A percentile compares a stretch with the other conserved stretches of the same genome.
Conservation (phyloP, 2,113 vertebrate species). For the Urocynchramus pylzowi region DNA sequence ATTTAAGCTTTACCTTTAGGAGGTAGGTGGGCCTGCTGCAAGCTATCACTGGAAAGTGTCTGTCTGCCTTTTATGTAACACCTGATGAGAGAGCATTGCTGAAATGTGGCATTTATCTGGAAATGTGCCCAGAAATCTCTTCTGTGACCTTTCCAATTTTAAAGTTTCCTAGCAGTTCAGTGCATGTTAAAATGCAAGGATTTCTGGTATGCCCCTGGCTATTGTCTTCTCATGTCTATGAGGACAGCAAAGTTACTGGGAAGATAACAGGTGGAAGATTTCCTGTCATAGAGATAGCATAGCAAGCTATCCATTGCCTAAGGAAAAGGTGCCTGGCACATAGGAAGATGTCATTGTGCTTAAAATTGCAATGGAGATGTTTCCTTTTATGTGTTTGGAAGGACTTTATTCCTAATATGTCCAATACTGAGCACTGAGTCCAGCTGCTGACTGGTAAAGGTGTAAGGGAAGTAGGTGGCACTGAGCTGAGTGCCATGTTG, state of each 20-base stretch:
- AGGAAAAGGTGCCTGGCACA: background rate
- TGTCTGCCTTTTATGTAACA: background rate
- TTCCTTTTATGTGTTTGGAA: background rate
- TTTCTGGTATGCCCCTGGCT: background rate
- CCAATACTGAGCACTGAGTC: background rate
- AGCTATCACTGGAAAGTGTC: background rate
- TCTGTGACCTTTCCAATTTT: background rate
- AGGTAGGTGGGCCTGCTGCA: background rate
- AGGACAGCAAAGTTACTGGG: background rate
- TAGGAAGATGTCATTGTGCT: background rate
- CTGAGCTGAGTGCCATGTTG: background rate
- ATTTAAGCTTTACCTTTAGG: background rate
- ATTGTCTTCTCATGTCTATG: background rate
- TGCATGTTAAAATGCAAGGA: background rate
- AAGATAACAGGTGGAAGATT: background rate
- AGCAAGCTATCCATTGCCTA: background rate
- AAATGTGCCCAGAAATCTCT: background rate
- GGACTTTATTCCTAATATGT: background rate
- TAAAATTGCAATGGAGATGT: background rate
- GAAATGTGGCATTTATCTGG: background rate
- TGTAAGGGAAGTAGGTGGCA: background rate
- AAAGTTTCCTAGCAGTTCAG: background rate
- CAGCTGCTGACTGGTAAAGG: background rate
- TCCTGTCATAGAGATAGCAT: fast-evolving
- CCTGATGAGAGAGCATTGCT: background rate